Base-by-base conservation (phyloP, 35 echinoderm and acorn worm species). In the Patiria miniata region DNA sequence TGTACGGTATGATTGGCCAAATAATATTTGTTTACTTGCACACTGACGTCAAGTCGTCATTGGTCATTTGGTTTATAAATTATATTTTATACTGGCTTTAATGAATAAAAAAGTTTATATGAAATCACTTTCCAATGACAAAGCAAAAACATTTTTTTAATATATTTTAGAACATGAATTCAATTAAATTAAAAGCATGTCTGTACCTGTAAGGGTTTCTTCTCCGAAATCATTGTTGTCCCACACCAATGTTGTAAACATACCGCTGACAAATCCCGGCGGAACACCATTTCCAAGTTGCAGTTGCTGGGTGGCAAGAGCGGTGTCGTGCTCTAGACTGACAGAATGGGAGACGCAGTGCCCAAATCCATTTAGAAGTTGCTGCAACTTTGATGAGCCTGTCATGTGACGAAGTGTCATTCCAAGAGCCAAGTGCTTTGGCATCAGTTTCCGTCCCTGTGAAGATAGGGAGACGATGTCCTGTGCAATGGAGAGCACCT, bases 201-300 rank as follows among this genome's bases (percentile, higher is more conserved):
- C n/a, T n/a, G n/a, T n/a, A n/a, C n/a, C n/a, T n/a, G n/a, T n/a
- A n/a, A n/a, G n/a, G n/a, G n/a, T n/a, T n/a, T n/a, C n/a, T n/a
- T n/a, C n/a, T n/a, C n/a, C n/a, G n/a, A 94, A 90, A 55, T 90
- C 93, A 23, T 90, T 94, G 65, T 94, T 90, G 40, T 94, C 93
- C 87, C 87, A 86, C 18, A 90, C 88, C 8, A 94, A 77, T 12
- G 92, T 94, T 7, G 87, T 94, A 42, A 55, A 94, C 19, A 52
- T 56, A 38, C 77, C 15, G 42, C 83, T 39, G 87, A 58, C 1
- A 88, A 79, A 32, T 86, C 86, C 91, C 28, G 86, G 91, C 22
- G 83, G 83, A 30, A 77, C 10, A 50, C 84, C 60, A 19, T 81
- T 77, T 7, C 84, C 84, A 52, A 52, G 73, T 39, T 90, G 22